phyloP scores from a whole-genome alignment of 2,113 vertebrate genomes.

The Noturus placidus region DNA sequence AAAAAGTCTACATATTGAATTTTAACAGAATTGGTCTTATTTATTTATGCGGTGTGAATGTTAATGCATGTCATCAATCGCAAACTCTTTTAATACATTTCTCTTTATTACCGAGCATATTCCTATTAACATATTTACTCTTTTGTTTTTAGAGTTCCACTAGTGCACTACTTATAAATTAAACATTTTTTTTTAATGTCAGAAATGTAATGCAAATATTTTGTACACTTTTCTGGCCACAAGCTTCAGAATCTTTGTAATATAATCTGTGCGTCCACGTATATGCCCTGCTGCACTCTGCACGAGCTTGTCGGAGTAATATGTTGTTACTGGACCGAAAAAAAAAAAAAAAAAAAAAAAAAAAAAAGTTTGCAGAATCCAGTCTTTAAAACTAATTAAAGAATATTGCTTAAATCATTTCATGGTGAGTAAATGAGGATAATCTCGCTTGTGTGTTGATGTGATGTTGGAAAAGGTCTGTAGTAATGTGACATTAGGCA shows the following conservation, averaged over 20 bases:
- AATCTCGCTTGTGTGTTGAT: background rate
- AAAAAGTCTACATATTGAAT: background rate
- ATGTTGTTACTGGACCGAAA: background rate
- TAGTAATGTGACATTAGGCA: background rate
- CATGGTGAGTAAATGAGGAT: background rate
- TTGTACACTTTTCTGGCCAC: background rate
- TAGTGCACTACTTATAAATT: background rate
- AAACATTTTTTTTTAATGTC: background rate
- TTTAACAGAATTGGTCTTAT: background rate
- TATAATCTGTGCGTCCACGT: background rate
- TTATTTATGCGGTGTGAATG: background rate
- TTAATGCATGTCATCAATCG: background rate
- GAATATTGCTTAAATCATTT: background rate
- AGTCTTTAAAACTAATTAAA: background rate
- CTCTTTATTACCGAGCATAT: background rate
- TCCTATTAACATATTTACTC: background rate
- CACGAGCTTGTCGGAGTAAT: background rate
- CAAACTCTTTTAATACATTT: background rate
- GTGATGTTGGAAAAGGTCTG: background rate
- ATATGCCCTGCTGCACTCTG: background rate
- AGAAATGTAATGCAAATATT: background rate
- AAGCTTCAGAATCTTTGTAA: background rate
- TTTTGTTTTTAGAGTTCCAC: background rate
- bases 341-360: background rate
- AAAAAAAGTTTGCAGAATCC: background rate